phyloP scores from a whole-genome alignment of 64 coral and sea anemone genomes.

The Pocillopora verrucosa region DNA sequence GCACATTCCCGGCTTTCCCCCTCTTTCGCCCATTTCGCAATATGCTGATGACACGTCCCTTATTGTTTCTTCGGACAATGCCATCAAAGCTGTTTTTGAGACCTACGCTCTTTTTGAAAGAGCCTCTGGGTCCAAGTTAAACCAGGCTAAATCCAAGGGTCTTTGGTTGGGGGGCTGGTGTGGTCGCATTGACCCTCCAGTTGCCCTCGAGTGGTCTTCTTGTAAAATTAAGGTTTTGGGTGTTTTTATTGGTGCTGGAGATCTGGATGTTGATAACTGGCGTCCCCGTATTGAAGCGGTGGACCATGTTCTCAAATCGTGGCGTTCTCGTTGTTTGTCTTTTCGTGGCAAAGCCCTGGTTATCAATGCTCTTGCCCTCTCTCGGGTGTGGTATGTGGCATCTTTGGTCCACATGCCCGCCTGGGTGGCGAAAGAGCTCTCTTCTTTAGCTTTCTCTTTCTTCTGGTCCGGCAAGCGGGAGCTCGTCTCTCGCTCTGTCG shows the following conservation, averaged over 20 bases:
- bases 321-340: slow-evolving; percentile 18
- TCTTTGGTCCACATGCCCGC: background rate
- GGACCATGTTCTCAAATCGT: background rate
- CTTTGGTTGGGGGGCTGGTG: slow-evolving; percentile 23
- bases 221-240: background rate
- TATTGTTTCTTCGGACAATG: background rate
- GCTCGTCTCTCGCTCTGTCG: background rate
- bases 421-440: background rate
- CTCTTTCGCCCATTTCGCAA: background rate
- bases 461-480: slow-evolving; percentile 3
- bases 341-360: slow-evolving; percentile 19
- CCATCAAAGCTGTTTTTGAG: background rate
- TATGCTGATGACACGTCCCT: slow-evolving; percentile 37
- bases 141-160: background rate
- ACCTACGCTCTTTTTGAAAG: background rate
- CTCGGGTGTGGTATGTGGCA: slow-evolving; percentile 1
- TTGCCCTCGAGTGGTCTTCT: background rate
- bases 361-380: slow-evolving; percentile 38
- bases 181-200: background rate
- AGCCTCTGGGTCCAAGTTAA: slow-evolving; percentile 13
- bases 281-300: background rate
- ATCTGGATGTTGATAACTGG: slow-evolving; percentile 16
- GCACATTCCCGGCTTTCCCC: background rate
- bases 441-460: background rate
- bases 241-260: background rate